phyloP scores from a whole-genome alignment of 1,140 invertebrate genomes.

The Vanessa tameamea region DNA sequence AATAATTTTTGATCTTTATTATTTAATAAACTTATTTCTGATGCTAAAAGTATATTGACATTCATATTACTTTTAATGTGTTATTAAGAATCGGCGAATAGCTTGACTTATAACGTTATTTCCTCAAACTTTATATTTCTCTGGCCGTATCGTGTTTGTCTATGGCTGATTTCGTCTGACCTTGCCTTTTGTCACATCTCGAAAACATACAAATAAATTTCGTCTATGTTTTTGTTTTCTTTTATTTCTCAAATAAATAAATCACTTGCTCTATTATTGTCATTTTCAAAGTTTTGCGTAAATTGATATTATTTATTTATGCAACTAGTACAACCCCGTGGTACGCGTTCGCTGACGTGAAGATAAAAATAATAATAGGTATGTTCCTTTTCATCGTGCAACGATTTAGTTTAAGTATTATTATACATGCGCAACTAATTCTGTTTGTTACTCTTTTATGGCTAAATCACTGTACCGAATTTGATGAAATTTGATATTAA shows the following conservation, averaged over 20 bases:
- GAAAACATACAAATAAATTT: constrained; percentile 28
- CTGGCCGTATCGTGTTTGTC: not conserved
- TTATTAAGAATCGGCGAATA: constrained; percentile 16
- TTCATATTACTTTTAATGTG: not conserved
- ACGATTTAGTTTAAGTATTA: too few species aligned
- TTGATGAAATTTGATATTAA: too few species aligned
- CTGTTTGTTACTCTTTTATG: too few species aligned
- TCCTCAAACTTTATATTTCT: constrained; percentile 11
- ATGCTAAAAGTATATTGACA: not conserved
- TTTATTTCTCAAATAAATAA: not conserved
- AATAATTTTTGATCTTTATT: not conserved
- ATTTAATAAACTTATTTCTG: not conserved
- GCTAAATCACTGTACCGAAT: too few species aligned
- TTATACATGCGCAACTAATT: too few species aligned
- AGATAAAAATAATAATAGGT: too few species aligned
- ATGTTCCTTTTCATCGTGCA: too few species aligned
- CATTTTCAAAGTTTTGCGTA: not conserved
- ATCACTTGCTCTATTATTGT: not conserved
- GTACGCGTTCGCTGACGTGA: too few species aligned
- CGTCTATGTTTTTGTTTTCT: constrained; percentile 1
- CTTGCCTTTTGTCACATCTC: constrained; percentile 18
- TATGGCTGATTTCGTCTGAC: constrained; percentile 12
- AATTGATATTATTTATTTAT: not conserved
- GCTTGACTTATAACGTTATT: constrained; percentile 8
- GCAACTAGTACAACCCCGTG: too few species aligned